phyloP scores from a whole-genome alignment of 2,888 invertebrate genomes.

The Scaptomyza caliginosa region DNA sequence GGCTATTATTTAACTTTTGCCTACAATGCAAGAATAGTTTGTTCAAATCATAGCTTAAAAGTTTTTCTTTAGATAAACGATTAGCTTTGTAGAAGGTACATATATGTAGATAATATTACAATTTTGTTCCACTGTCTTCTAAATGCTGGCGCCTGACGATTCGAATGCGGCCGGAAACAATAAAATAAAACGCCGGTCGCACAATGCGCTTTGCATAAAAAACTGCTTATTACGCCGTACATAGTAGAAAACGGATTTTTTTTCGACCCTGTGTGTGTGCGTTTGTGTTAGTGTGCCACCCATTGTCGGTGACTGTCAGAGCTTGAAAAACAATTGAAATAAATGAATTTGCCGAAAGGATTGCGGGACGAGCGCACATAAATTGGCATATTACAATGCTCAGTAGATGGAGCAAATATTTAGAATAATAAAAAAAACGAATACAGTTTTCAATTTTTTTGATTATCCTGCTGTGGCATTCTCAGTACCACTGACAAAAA shows the following conservation, averaged over 20 bases:
- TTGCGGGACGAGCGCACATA: slow-evolving; percentile 55
- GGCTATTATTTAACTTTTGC: no score
- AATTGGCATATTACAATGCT: slow-evolving; percentile 52
- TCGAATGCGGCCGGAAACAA: slow-evolving; percentile 66
- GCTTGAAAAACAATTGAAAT: slow-evolving; percentile 74
- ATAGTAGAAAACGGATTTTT: slow-evolving; percentile 49
- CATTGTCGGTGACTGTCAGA: slow-evolving; percentile 22
- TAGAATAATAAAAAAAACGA: not conserved
- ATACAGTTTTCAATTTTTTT: slow-evolving; percentile 16
- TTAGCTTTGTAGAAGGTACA: no score
- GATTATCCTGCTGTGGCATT: slow-evolving; percentile 21
- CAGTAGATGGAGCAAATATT: not conserved
- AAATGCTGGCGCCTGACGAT: slow-evolving; percentile 20
- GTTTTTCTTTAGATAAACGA: no score
- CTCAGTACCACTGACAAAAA: not conserved
- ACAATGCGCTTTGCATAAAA: slow-evolving; percentile 69
- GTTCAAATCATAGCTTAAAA: no score
- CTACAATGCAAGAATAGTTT: no score
- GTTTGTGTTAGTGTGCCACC: not conserved
- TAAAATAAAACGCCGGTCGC: slow-evolving; percentile 65
- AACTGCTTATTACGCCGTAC: slow-evolving; percentile 72
- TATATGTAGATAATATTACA: not conserved
- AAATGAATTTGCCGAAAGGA: slow-evolving; percentile 76
- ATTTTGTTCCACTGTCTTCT: slow-evolving; percentile 43
- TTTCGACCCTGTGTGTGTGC: not conserved